A percentile compares a stretch with the other conserved stretches of the same genome.
These are phyloP conservation scores for Drosophila parvula DNA, from an alignment of 1,140 invertebrate species.

Conservation along the genomic window DNA sequence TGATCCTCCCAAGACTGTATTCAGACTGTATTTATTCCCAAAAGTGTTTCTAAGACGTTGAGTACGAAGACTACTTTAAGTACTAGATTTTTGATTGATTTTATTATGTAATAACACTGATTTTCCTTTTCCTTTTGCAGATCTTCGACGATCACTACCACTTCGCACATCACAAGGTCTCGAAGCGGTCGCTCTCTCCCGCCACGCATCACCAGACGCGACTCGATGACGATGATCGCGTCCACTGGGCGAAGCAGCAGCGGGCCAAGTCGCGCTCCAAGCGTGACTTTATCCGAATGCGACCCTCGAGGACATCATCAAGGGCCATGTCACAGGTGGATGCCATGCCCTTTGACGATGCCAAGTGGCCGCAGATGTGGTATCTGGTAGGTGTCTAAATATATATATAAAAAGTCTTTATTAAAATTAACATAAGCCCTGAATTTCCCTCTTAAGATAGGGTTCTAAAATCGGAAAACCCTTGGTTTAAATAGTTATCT, in stretches of 20 bases:
- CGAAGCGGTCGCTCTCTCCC: conserved; percentile 89
- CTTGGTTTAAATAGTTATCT: neutral
- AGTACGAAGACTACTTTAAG: neutral
- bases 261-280: conserved; percentile 88
- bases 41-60: neutral
- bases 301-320: conserved; percentile 78
- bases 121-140: conserved; percentile 85
- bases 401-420: too few relatives aligned
- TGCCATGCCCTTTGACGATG: conserved; percentile 88
- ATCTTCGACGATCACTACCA: conserved; percentile 93
- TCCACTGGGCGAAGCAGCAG: conserved; percentile 90
- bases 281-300: conserved; percentile 86
- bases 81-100: too few relatives aligned
- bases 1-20: too few relatives aligned
- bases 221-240: conserved; percentile 88
- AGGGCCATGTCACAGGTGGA: conserved; percentile 62
- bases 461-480: too few relatives aligned
- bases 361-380: conserved; percentile 95
- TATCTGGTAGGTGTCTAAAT: conserved; percentile 92
- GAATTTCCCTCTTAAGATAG: too few relatives aligned
- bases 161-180: conserved; percentile 90
- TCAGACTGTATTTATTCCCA: neutral
- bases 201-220: conserved; percentile 88
- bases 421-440: too few relatives aligned
- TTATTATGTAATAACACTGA: neutral